Base-by-base conservation (phyloP, 2,888 invertebrate genomes). In the Lypha dubia region DNA sequence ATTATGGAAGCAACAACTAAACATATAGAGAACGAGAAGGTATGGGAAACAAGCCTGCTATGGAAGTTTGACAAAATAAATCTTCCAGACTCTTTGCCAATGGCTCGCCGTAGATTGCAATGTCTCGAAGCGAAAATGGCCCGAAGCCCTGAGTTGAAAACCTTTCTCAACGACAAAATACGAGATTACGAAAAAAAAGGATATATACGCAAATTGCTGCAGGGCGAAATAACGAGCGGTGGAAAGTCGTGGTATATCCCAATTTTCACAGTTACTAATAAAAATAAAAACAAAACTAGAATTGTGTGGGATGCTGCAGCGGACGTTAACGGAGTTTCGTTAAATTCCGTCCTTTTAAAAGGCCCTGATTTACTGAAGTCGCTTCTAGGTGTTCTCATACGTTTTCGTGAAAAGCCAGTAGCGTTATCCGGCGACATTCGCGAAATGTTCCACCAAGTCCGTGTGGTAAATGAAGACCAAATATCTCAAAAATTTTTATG, bases 401-500 rank as follows among this genome's bases (percentile, higher is more conserved):
- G n/a, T n/a, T n/a, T n/a, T n/a, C n/a, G n/a, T n/a, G n/a, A n/a
- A n/a, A n/a, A n/a, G n/a, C n/a, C n/a, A n/a, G n/a, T n/a, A n/a
- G n/a, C n/a, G n/a, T n/a, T n/a, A n/a, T n/a, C n/a, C n/a, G n/a
- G n/a, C n/a, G n/a, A n/a, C n/a, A n/a, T n/a, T n/a, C n/a, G n/a
- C n/a, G n/a, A n/a, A n/a, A n/a, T n/a, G n/a, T n/a, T 62, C n/a
- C 74, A 62, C 28, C 62, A 62, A 15, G 38, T 62, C 6, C 51
- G 73, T 24, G 20, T 51, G 1, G 9, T 1, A n/a, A 51, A 74
- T 2, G 58, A 73, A 7, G 77, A 77, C 13, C 76, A 80, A 51
- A 3, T 24, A 0, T 46, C 70, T 24, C 77, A 81, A 28, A 62
- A 63, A 32, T 79, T 79, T 44, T 65, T 82, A 51, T 79, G 82